A percentile compares a stretch with the other conserved stretches of the same genome.
phyloP scores from a whole-genome alignment of 2,113 vertebrate genomes.

The Elanoides forficatus region DNA sequence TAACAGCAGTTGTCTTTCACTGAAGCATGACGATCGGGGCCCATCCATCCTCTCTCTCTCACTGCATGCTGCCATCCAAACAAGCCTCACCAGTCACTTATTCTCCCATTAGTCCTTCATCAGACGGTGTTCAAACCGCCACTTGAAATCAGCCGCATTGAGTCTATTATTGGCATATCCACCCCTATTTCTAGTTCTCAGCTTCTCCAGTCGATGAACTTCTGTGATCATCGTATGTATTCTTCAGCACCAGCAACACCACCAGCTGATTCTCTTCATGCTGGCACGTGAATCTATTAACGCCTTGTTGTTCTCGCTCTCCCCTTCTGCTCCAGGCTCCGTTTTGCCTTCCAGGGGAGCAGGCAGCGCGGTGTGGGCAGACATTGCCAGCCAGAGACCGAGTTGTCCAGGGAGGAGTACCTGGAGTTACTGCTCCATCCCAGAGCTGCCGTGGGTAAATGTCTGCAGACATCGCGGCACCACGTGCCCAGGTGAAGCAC shows the following conservation, averaged over 20 bases:
- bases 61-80: background rate
- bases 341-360: background rate
- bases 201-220: background rate
- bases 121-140: background rate
- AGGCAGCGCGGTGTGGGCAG: background rate
- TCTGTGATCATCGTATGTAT: background rate
- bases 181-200: background rate
- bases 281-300: background rate
- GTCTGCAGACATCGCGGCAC: accelerated
- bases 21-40: background rate
- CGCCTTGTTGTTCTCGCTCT: background rate
- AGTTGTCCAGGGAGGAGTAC: background rate
- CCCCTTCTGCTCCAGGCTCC: background rate
- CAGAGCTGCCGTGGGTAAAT: background rate
- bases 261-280: background rate
- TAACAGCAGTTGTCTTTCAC: background rate
- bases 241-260: background rate
- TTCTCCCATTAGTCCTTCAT: background rate
- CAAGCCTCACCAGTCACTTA: background rate
- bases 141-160: background rate
- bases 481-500: background rate
- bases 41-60: background rate
- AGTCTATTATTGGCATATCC: background rate
- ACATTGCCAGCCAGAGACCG: background rate
- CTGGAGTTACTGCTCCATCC: background rate